A percentile compares a stretch with the other conserved stretches of the same genome.
These are phyloP conservation scores for Eupithecia dodoneata DNA, from an alignment of 2,888 invertebrate species.

Conservation along the genomic window DNA sequence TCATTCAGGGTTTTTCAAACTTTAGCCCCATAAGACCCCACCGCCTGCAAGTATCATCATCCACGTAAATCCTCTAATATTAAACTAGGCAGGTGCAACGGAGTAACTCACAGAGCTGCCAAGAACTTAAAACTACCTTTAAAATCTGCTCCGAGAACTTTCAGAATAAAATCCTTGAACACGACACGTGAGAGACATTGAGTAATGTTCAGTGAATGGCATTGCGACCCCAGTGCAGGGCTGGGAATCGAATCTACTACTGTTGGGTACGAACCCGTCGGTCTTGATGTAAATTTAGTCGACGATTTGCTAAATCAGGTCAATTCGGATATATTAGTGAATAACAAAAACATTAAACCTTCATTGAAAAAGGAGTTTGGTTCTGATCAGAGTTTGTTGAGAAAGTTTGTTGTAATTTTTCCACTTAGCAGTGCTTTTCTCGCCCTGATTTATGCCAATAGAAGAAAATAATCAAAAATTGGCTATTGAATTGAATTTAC, in stretches of 20 bases:
- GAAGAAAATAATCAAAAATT: no score
- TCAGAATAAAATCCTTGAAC: not conserved
- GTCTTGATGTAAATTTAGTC: conserved; percentile 12
- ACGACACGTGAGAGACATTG: conserved; percentile 1
- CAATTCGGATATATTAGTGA: not conserved
- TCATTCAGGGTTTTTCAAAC: not conserved
- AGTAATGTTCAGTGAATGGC: conserved; percentile 9
- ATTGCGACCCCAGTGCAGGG: not conserved
- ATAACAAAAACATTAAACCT: no score
- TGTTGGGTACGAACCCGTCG: not conserved
- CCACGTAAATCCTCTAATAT: not conserved
- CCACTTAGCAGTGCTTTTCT: no score
- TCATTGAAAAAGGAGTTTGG: no score
- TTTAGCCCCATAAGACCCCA: not conserved
- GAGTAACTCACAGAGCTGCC: not conserved
- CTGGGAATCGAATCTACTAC: conserved; percentile 16
- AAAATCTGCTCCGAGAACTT: not conserved
- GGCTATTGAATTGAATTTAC: no score
- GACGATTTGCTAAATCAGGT: no score
- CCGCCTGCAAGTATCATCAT: not conserved
- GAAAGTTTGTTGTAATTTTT: no score
- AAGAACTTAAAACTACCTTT: not conserved
- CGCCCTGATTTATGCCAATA: no score
- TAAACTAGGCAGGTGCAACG: not conserved
- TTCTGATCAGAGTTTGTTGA: no score